Conservation (phyloP, 2,888 invertebrate genomes). For the Scaptomyza caliginosa region DNA sequence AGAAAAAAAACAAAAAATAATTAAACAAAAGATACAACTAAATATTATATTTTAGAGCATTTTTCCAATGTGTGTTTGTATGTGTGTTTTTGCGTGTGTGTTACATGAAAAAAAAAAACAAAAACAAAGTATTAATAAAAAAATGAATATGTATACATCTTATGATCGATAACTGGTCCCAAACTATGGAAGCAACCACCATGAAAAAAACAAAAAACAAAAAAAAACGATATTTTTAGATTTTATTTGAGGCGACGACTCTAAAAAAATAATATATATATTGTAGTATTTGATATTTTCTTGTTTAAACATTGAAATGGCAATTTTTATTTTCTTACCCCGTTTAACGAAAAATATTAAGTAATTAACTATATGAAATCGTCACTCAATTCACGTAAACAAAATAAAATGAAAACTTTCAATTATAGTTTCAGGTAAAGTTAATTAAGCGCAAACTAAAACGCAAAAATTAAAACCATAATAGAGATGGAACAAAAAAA, state of each 20-base stretch:
- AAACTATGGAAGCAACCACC: neutral
- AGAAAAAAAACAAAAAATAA: too few species aligned
- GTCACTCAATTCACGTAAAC: neutral
- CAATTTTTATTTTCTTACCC: conserved; percentile 18
- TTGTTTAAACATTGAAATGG: conserved; percentile 3
- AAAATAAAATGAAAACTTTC: neutral
- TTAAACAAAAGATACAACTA: conserved; percentile 38
- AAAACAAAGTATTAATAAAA: conserved; percentile 41
- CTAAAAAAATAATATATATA: conserved; percentile 20
- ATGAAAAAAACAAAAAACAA: conserved; percentile 9
- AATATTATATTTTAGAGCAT: conserved; percentile 59
- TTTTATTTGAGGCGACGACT: conserved; percentile 6
- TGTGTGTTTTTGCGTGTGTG: conserved; percentile 26
- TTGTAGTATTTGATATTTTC: conserved; percentile 41
- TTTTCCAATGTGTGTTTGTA: conserved; percentile 58
- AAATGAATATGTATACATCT: conserved; percentile 24
- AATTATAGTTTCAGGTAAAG: conserved; percentile 21
- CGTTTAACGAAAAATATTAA: neutral
- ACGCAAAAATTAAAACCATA: too few species aligned
- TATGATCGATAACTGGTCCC: conserved; percentile 20
- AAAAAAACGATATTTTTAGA: neutral
- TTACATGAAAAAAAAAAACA: too few species aligned
- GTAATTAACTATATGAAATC: neutral
- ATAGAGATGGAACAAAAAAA: neutral
- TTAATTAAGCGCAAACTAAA: conserved; percentile 3